Base-by-base conservation (phyloP, 1,140 invertebrate genomes). In the Melipona quadrifasciata region DNA sequence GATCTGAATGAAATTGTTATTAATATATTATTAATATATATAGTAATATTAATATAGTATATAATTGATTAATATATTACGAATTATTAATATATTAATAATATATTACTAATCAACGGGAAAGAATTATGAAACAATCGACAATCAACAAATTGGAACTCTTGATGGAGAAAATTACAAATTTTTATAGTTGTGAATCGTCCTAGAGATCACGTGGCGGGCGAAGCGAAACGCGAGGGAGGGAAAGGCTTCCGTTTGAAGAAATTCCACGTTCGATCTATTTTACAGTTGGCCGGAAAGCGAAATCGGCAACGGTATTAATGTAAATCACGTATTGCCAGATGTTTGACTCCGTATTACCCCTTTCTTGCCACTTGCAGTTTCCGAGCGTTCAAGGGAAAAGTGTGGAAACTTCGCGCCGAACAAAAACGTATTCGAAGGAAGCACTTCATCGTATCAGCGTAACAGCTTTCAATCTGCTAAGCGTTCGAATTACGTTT, bases 401-500 rank as follows among this genome's bases (percentile, higher is more conserved):
- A 61, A 77, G 55, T 53, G 76, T n/a, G 47, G 55, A 71, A 80
- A 84, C 27, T 84, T 71, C 39, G 21, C 17, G 27, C 2, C 14
- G 53, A 21, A n/a, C 53, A 64, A 79, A 84, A 80, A 80, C 81
- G 61, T 76, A 75, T 85, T 88, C 84, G 55, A 53, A 75, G 55
- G 64, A 79, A 72, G 55, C 64, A 68, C 74, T 65, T 81, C 64
- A 70, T 88, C 74, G 72, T 76, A 79, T 79, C 77, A 79, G 51
- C 77, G 77, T 79, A 82, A 55, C 77, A 68, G 55, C 64, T 71
- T 87, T 85, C 75, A 51, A 71, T 79, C 73, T 82, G 83, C 75
- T 89, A 88, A 89, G 79, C 75, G 87, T 76, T 86, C 84, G 79
- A 88, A 88, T 88, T 89, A 86, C 76, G 71, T 67, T 89, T 89